These are phyloP conservation scores for Scleropages formosus DNA, from an alignment of 2,797 vertebrate genomes.

Conservation along the genomic window DNA sequence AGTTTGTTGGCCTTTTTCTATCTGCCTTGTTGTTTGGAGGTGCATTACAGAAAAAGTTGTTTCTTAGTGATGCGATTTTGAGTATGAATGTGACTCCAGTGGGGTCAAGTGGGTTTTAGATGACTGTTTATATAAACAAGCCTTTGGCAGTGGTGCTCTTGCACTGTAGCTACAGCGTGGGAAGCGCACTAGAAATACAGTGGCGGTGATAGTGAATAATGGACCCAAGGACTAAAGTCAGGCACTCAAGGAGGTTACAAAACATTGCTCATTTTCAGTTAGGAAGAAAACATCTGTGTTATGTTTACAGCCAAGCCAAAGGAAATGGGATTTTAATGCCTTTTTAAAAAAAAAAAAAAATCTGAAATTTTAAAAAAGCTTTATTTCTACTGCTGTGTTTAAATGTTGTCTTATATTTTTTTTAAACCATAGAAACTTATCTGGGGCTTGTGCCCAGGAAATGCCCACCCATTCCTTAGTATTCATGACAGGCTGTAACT, in stretches of 20 bases:
- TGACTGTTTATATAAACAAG: background rate
- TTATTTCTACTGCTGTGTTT: background rate
- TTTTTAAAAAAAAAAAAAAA: too few species aligned
- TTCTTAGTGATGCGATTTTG: background rate
- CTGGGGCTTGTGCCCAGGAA: too few species aligned
- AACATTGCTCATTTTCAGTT: background rate
- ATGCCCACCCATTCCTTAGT: too few species aligned
- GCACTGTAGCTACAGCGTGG: background rate
- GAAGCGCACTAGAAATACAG: background rate
- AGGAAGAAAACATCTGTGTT: background rate
- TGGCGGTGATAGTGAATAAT: conserved; percentile 2
- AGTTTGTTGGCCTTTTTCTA: background rate
- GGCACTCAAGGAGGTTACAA: background rate
- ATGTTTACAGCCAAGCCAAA: background rate
- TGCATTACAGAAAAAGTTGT: too few species aligned
- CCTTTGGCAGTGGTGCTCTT: background rate
- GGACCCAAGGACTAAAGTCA: background rate
- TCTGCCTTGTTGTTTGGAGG: background rate
- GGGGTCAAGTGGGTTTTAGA: background rate
- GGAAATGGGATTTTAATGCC: background rate
- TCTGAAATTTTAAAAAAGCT: too few species aligned
- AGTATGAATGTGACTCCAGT: background rate
- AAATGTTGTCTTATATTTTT: background rate
- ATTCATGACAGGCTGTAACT: background rate
- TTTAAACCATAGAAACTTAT: too few species aligned